Evolutionary conservation across 2,888 invertebrate genomes (phyloP), one percentile per base, ranked within the genome.

Genomic region (Idaea straminata): DNA sequence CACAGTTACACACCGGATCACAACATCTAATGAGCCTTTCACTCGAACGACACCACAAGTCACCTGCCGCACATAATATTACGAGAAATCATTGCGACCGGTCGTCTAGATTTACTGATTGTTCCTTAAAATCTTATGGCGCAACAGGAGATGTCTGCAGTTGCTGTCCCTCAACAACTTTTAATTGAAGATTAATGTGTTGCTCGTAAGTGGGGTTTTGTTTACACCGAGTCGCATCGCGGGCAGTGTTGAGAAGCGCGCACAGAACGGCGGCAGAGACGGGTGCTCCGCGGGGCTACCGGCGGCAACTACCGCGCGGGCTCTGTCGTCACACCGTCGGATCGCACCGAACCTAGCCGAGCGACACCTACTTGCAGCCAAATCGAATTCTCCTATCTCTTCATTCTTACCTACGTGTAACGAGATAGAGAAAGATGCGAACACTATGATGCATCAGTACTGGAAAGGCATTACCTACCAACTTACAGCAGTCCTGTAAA

Each of bases 21-120:
- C 76, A 75, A 82, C 79, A 80, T 75, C 78, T 77, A 80, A 80
- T 77, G 74, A 80, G 76, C 83, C 91, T 91, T 91, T 91, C 91
- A 91, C 91, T 87, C 74, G 80, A 82, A 84, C 83, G 83, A 83
- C 77, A 82, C 82, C 79, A 80, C 82, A 81, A 79, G 77, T 79
- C 82, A 83, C 81, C 80, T 81, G 80, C 77, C 81, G 78, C 80
- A 80, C 80, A 74, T 83, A 25, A 25, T 25, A 81, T 82, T 81
- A 74, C 80, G 78, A 73, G 80, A 86, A 87, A 83, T 87, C 89
- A 88, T 80, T 74, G 81, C 80, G 79, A 78, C 79, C 88, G 88
- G 85, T 78, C 80, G 76, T 69, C 84, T 88, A 82, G 90, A 87
- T 87, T 82, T 72, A 72, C 64, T 63, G 68, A 64, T 62, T 65